These are phyloP conservation scores for Tuberolachnus salignus DNA, from an alignment of 2,888 invertebrate genomes.

Conservation along the genomic window DNA sequence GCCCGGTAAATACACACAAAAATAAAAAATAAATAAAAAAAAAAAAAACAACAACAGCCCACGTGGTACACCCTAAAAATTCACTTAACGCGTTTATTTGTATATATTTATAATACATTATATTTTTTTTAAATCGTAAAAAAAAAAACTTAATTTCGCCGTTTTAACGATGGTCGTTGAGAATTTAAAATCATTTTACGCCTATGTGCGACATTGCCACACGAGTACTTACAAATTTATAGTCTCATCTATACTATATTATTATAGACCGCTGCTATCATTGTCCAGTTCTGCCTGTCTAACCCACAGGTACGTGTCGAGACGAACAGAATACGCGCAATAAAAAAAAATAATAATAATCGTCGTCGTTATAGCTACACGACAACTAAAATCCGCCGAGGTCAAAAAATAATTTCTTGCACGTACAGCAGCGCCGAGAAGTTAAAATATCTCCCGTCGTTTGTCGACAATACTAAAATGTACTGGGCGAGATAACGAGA, in stretches of 20 bases:
- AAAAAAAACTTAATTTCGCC: conserved; percentile 10
- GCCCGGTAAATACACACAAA: not conserved
- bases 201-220: too few relatives aligned
- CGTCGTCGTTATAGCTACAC: too few relatives aligned
- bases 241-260: not conserved
- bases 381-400: not conserved
- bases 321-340: not conserved
- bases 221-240: not conserved
- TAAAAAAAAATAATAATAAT: not conserved
- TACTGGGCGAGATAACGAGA: not conserved
- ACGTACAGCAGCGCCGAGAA: not conserved
- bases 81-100: conserved; percentile 37
- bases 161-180: conserved; percentile 17
- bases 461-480: not conserved
- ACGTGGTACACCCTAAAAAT: conserved; percentile 29
- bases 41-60: not conserved
- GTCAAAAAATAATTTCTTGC: not conserved
- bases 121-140: conserved; percentile 33
- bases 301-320: not conserved
- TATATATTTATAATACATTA: conserved; percentile 22
- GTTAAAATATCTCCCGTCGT: too few relatives aligned
- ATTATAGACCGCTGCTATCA: too few relatives aligned
- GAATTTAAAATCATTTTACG: conserved; percentile 21
- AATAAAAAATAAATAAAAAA: not conserved
- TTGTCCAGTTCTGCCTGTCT: too few relatives aligned